phyloP scores from a whole-genome alignment of 1,140 invertebrate genomes.

The Sycophila sp. region DNA sequence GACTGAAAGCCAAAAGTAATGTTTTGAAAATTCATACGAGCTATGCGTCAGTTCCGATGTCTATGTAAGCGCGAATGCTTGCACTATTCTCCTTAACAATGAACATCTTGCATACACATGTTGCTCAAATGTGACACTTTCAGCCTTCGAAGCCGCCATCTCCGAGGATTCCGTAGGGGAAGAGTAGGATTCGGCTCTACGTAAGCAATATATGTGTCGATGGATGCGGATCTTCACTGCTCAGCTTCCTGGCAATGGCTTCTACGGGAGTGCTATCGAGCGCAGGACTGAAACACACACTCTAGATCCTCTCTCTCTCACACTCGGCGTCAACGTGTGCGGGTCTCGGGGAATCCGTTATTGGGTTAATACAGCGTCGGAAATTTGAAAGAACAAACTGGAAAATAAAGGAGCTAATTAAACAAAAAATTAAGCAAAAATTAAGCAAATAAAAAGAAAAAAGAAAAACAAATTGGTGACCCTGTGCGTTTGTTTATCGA shows the following conservation, averaged over 20 bases:
- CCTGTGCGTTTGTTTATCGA: too few relatives aligned
- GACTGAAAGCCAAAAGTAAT: too few relatives aligned
- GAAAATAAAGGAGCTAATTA: slow-evolving; percentile 33
- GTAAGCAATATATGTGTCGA: too few relatives aligned
- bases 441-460: not conserved
- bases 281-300: slow-evolving; percentile 12
- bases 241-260: slow-evolving; percentile 16
- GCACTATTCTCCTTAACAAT: too few relatives aligned
- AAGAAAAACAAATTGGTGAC: not conserved
- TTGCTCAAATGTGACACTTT: too few relatives aligned
- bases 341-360: slow-evolving; percentile 19
- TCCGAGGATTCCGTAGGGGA: not conserved
- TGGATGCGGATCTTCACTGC: not conserved
- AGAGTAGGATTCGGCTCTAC: not conserved
- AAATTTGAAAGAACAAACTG: slow-evolving; percentile 30
- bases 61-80: too few relatives aligned
- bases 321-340: not conserved
- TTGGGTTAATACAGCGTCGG: slow-evolving; percentile 25
- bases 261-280: not conserved
- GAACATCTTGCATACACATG: too few relatives aligned
- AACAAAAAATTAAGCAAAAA: slow-evolving; percentile 17
- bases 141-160: not conserved
- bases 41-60: too few relatives aligned
- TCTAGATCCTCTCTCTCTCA: slow-evolving; percentile 6
- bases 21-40: too few relatives aligned